Evolutionary conservation across 2,888 invertebrate species (phyloP).

Genomic region (Parnassius glacialis): DNA sequence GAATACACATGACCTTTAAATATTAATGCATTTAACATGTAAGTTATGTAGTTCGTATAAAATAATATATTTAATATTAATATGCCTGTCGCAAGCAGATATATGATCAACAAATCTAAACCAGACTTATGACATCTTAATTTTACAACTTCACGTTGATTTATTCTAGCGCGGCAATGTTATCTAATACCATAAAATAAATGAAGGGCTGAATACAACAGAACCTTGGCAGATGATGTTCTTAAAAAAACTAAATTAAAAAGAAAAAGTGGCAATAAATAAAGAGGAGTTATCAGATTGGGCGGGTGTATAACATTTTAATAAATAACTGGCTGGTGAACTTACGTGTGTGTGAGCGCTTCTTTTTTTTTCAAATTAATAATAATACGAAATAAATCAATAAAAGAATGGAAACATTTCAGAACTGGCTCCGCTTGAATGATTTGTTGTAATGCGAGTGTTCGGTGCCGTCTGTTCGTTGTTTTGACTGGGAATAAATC

Average conservation of each 20-base stretch:
- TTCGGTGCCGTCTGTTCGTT: slow-evolving; percentile 57
- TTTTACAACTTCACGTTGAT: slow-evolving; percentile 29
- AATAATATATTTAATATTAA: background rate
- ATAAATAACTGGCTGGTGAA: slow-evolving; percentile 62
- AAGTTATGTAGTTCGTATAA: background rate
- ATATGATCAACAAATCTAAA: slow-evolving; percentile 2
- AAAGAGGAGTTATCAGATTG: slow-evolving; percentile 64
- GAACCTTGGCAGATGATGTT: slow-evolving; percentile 42
- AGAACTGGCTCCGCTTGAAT: slow-evolving; percentile 69
- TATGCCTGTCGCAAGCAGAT: background rate
- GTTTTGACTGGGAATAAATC: slow-evolving; percentile 6
- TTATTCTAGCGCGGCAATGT: slow-evolving; percentile 33
- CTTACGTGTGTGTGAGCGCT: slow-evolving; percentile 39
- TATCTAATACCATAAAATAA: slow-evolving; percentile 34
- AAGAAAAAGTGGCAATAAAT: slow-evolving; percentile 59
- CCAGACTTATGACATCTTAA: slow-evolving; percentile 19
- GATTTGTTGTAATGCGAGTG: slow-evolving; percentile 78
- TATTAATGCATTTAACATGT: background rate
- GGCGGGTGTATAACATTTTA: slow-evolving; percentile 65
- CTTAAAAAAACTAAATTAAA: slow-evolving; percentile 45
- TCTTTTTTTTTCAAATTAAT: slow-evolving; percentile 67
- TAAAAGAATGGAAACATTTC: slow-evolving; percentile 76
- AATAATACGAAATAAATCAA: slow-evolving; percentile 79
- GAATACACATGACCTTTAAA: too few relatives aligned
- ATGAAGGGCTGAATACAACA: slow-evolving; percentile 31